Base-by-base conservation (phyloP, 1,140 invertebrate species). In the Drosophila obscura region DNA sequence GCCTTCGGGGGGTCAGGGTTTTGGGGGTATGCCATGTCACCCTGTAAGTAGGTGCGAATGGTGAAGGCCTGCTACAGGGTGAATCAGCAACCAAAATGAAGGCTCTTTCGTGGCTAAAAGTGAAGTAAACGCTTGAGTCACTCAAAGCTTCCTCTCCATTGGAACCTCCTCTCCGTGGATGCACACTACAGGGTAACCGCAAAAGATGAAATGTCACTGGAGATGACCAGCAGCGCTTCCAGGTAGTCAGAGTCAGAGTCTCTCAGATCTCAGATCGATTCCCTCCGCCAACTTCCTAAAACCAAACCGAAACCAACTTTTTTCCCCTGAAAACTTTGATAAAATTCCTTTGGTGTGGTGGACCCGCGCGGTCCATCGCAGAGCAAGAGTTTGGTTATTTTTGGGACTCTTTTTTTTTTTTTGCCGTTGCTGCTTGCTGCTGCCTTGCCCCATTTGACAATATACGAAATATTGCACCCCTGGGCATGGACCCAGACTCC, bases 401-500 rank as follows among this genome's bases (percentile, higher is more conserved):
- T 73, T 44, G 65, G 67, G 67, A 35, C 48, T 73, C 63, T 63
- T 61, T 8, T 48, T 58, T 48, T 9, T 22, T 39, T 56, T 24
- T 51, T 61, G 58, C 31, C 60, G 52, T 31, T 53, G 49, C 44
- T 55, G 41, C 24, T 74, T 4, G 3, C 22, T 45, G 31, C 28
- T 50, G 26, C 44, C 53, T 59, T 66, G 45, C 63, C 50, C 76
- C 80, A 89, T 80, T 87, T 88, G 83, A 87, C 83, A 87, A 89
- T 82, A 77, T 72, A 88, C 84, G 76, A 88, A 88, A 88, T 88
- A 88, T 88, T 74, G 83, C 76, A 89, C 83, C 84, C 84, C 80
- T 89, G 84, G 75, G 84, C 61, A 72, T 66, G 71, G 46, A 48
- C 59, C 58, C 51, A 63, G 31, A 44, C 43, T 19, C 50, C 24